Base-by-base conservation (phyloP, 2,888 invertebrate species). In the Plebejus anna region DNA sequence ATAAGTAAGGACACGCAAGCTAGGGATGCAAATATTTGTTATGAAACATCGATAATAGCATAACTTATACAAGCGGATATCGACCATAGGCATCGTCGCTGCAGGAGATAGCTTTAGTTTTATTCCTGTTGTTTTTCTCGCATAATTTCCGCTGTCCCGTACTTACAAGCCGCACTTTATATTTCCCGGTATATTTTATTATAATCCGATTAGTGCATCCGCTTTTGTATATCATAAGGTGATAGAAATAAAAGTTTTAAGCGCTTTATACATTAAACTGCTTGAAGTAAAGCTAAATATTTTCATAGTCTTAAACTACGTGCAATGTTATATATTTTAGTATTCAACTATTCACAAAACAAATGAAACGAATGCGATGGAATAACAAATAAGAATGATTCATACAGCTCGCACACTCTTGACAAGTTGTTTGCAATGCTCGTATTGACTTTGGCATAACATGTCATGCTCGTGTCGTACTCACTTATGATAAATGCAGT, bases 401-500 rank as follows among this genome's bases (percentile, higher is more conserved):
- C 73, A 73, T 51, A 32, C 22, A 36, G n/a, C 73, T 32, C 32
- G 55, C 72, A 47, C 22, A 28, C 72, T 22, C 72, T 47, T 32
- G 55, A 55, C 51, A 51, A 28, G 72, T 72, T 73, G 73, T 73
- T 73, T 73, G 73, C 73, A 73, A 55, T 51, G 51, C 16, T 55
- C 51, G 32, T 73, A 42, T 73, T 73, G 73, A 73, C 73, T 73
- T 73, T 73, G 32, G 55, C 73, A 66, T 66, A 66, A 66, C 66
- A 73, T 73, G 73, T 73, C 73, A 73, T 73, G 73, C 73, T 51
- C n/a, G 72, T 55, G 51, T 22, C 73, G 28, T 13, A 28, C 51
- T 47, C 72, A 51, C 47, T 73, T 28, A 73, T 73, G 28, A 73
- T 73, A 73, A 73, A 51, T 73, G 73, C 73, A 51, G 73, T 73